phyloP scores from a whole-genome alignment of 2,888 invertebrate genomes.

The Drosophila pseudotakahashii region DNA sequence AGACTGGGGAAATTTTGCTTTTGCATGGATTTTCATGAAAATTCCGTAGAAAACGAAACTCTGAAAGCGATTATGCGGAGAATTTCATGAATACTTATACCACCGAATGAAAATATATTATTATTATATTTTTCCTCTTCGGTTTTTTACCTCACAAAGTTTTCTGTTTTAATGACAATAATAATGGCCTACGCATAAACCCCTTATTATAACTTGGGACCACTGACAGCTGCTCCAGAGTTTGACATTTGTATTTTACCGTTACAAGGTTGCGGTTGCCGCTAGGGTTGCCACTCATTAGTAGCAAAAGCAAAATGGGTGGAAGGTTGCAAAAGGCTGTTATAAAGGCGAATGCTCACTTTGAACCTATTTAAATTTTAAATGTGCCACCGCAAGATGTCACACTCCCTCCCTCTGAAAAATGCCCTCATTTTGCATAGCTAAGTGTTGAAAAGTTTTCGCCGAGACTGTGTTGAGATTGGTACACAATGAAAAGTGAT shows the following conservation, averaged over 20 bases:
- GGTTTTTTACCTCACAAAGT: too few species aligned
- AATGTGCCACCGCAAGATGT: constrained; percentile 50
- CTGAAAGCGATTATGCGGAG: not conserved
- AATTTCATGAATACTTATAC: not conserved
- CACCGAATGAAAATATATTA: too few species aligned
- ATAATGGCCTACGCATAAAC: not conserved
- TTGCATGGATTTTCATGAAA: constrained; percentile 20
- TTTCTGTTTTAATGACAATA: too few species aligned
- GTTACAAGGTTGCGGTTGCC: constrained; percentile 21
- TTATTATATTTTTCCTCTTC: too few species aligned
- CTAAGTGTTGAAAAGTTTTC: constrained; percentile 51
- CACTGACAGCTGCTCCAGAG: constrained; percentile 18
- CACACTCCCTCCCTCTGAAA: not conserved
- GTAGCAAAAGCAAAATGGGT: constrained; percentile 1
- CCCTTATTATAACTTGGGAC: not conserved
- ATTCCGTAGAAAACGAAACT: not conserved
- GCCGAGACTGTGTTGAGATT: constrained; percentile 53
- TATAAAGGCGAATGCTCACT: constrained; percentile 26
- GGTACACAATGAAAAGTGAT: constrained; percentile 48
- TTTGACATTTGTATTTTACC: constrained; percentile 39
- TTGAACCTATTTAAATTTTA: constrained; percentile 63
- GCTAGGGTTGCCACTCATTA: constrained; percentile 31
- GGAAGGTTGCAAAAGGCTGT: constrained; percentile 19
- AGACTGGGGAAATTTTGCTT: constrained; percentile 31
- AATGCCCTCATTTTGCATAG: not conserved